Evolutionary conservation across 2,888 invertebrate species (phyloP).

Genomic region (Diaprepes abbreviatus): DNA sequence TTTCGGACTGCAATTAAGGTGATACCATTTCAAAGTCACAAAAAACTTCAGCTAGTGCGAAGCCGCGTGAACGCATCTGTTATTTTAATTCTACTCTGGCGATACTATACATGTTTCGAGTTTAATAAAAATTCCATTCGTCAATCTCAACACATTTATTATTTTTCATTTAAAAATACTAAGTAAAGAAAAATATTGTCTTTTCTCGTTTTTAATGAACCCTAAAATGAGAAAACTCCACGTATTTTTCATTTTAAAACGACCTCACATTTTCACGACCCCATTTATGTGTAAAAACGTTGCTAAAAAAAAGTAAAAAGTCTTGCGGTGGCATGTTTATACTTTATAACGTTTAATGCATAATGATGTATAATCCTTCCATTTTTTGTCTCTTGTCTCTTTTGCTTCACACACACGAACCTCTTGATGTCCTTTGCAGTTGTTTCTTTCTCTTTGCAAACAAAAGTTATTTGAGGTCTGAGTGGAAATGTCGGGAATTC

Average conservation of each 20-base stretch:
- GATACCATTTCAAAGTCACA: too few species aligned
- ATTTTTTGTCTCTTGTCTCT: background rate
- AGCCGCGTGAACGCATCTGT: too few species aligned
- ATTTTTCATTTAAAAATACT: too few species aligned
- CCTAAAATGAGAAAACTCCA: too few species aligned
- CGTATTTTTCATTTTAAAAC: conserved; percentile 31
- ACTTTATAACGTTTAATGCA: conserved; percentile 37
- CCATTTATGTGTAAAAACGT: conserved; percentile 34
- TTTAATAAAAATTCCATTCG: too few species aligned
- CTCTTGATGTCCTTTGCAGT: conserved; percentile 18
- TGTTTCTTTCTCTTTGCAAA: conserved; percentile 11
- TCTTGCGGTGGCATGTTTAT: conserved; percentile 33
- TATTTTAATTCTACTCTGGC: too few species aligned
- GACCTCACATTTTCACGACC: conserved; percentile 34
- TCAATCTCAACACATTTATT: too few species aligned
- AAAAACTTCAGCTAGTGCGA: too few species aligned
- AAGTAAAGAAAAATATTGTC: too few species aligned
- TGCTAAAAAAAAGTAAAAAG: conserved; percentile 32
- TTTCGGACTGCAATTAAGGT: too few species aligned
- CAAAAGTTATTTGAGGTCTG: conserved; percentile 10
- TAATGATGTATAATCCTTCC: background rate
- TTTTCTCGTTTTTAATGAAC: too few species aligned
- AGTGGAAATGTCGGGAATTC: background rate
- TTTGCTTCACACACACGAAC: conserved; percentile 9
- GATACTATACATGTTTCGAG: too few species aligned